Conservation (phyloP, 2,888 invertebrate genomes). For the Epinotia nisella region DNA sequence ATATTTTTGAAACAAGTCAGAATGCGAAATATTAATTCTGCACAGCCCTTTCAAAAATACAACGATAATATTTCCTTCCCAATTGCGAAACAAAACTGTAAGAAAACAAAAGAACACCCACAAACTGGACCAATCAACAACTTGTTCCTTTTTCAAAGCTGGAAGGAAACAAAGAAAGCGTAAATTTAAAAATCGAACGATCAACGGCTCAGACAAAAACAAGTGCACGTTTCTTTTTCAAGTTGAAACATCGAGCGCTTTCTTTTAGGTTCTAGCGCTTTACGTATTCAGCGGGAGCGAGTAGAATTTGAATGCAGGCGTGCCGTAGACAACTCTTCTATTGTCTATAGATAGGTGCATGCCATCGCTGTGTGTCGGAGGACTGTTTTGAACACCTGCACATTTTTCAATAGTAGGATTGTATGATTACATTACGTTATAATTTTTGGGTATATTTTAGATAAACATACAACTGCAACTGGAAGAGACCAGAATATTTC, state of each 20-base stretch:
- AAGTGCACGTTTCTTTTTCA: conserved; percentile 36
- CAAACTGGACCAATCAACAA: conserved; percentile 24
- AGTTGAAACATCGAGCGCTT: conserved; percentile 44
- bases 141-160: conserved; percentile 32
- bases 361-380: conserved; percentile 18
- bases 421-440: neutral
- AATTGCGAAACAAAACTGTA: conserved; percentile 21
- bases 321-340: conserved; percentile 43
- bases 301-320: conserved; percentile 43
- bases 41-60: neutral
- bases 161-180: conserved; percentile 27
- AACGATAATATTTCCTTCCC: conserved; percentile 7
- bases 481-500: too few species aligned
- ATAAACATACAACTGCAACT: too few species aligned
- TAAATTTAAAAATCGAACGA: conserved; percentile 39
- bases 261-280: conserved; percentile 40
- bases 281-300: conserved; percentile 41
- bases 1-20: neutral
- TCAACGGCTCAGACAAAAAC: conserved; percentile 32
- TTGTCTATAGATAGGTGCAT: conserved; percentile 39
- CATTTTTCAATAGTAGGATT: neutral
- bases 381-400: conserved; percentile 8
- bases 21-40: neutral
- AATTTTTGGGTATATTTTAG: too few species aligned
- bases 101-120: conserved; percentile 29